Percentiles rank a stretch among this genome's conserved stretches.
These are phyloP conservation scores for Aromia moschata DNA, from an alignment of 2,888 invertebrate species.

Conservation along the genomic window DNA sequence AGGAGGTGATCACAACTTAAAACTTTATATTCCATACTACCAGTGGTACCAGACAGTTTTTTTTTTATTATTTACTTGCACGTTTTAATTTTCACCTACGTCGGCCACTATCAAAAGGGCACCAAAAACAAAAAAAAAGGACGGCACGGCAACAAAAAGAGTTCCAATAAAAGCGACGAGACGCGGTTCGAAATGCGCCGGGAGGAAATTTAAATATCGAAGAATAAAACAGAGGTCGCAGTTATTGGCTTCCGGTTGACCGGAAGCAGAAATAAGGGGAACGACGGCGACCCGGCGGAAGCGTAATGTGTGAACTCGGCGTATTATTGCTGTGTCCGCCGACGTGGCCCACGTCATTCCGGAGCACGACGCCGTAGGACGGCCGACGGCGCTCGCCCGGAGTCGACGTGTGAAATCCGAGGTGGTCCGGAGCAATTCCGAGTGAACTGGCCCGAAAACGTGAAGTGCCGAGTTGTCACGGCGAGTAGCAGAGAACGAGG, in stretches of 20 bases:
- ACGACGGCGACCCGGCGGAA: slow-evolving; percentile 35
- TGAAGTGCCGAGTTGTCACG: slow-evolving; percentile 57
- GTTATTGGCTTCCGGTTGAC: slow-evolving; percentile 58
- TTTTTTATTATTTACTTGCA: no score
- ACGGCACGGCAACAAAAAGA: neutral
- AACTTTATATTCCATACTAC: no score
- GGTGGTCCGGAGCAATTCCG: slow-evolving; percentile 45
- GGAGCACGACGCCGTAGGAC: slow-evolving; percentile 8
- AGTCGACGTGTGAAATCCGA: slow-evolving; percentile 40
- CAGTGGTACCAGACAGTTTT: no score
- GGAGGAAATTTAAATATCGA: slow-evolving; percentile 38
- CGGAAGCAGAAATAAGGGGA: slow-evolving; percentile 49
- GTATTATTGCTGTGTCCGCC: slow-evolving; percentile 52
- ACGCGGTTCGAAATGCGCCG: neutral
- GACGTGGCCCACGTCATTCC: slow-evolving; percentile 47
- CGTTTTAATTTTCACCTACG: no score
- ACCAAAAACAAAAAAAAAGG: neutral
- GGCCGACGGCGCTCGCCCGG: slow-evolving; percentile 25
- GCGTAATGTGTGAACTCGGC: slow-evolving; percentile 55
- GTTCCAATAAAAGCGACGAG: slow-evolving; percentile 20
- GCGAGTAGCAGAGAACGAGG: slow-evolving; percentile 34
- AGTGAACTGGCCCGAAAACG: slow-evolving; percentile 52
- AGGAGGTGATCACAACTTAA: no score
- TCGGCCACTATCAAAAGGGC: neutral
- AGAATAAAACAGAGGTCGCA: slow-evolving; percentile 30